A percentile compares a stretch with the other conserved stretches of the same genome.
These are phyloP conservation scores for Melanotaenia pygmaea DNA, from an alignment of 2,797 vertebrate species.

Conservation along the genomic window DNA sequence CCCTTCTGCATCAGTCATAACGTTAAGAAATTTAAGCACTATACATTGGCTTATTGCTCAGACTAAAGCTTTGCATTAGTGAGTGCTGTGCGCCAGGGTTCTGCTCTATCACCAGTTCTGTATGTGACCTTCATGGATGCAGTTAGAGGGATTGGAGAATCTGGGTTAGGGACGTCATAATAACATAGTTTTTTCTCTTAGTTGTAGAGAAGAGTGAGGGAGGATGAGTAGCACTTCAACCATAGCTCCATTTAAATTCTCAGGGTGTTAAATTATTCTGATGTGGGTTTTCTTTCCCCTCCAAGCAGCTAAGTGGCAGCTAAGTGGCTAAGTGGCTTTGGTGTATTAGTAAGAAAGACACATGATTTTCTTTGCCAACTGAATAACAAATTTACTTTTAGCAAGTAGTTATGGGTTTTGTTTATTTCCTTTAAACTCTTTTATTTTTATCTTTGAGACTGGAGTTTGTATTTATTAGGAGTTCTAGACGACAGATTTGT, in stretches of 20 bases:
- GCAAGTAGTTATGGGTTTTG: background rate
- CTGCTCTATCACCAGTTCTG: background rate
- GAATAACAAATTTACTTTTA: background rate
- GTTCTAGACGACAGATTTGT: background rate
- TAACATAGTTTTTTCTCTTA: background rate
- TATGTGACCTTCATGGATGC: conserved; percentile 2
- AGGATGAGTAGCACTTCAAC: background rate
- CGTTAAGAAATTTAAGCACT: background rate
- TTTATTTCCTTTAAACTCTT: background rate
- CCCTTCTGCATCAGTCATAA: background rate
- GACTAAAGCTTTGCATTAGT: conserved; percentile 7
- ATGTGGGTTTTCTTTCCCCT: background rate
- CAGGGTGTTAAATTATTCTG: background rate
- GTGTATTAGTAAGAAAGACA: background rate
- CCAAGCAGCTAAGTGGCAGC: too few relatives aligned
- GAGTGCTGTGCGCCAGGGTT: background rate
- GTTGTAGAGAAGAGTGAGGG: background rate
- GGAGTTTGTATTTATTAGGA: background rate
- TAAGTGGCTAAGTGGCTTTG: background rate
- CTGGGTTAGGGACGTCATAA: background rate
- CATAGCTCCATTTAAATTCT: background rate
- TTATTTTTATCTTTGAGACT: background rate
- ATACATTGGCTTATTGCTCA: background rate
- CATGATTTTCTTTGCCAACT: background rate
- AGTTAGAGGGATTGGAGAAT: background rate